Evolutionary conservation across 2,797 vertebrate species (phyloP).

Genomic region (Dermochelys coriacea): DNA sequence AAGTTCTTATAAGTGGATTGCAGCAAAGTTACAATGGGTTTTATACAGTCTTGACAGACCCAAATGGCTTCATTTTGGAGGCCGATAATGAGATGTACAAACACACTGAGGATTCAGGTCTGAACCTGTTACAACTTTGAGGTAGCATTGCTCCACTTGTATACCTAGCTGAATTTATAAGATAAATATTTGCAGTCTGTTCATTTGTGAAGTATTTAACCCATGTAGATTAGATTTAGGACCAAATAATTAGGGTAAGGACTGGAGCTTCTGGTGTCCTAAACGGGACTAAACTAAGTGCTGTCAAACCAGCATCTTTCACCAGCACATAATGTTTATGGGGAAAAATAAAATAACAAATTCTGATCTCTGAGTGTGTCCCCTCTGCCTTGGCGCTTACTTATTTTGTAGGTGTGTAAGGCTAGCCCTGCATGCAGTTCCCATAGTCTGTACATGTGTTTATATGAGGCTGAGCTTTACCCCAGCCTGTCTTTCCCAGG

Average conservation of each 20-base stretch:
- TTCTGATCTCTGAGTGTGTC: background rate
- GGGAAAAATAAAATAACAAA: constrained; percentile 70
- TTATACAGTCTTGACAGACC: constrained; percentile 73
- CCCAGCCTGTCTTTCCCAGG: constrained; percentile 54
- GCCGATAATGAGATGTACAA: constrained; percentile 55
- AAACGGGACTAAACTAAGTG: constrained; percentile 64
- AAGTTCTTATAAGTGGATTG: constrained; percentile 69
- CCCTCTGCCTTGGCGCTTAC: background rate
- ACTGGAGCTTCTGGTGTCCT: background rate
- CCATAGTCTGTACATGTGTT: constrained; percentile 58
- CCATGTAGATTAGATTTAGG: constrained; percentile 3
- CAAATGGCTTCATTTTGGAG: constrained; percentile 59
- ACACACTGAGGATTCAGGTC: constrained; percentile 33
- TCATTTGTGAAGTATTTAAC: constrained; percentile 38
- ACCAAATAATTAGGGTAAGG: constrained; percentile 14
- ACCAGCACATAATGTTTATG: constrained; percentile 50
- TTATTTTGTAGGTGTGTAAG: background rate
- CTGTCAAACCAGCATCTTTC: constrained; percentile 67
- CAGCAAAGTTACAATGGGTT: constrained; percentile 55
- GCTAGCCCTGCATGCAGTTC: constrained; percentile 8
- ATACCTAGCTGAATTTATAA: constrained; percentile 48
- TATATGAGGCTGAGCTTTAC: constrained; percentile 48
- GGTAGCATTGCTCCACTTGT: constrained; percentile 34
- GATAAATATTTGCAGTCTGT: background rate
- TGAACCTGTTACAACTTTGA: constrained; percentile 43